Conservation (phyloP, 2,797 vertebrate species). For the Fundulus diaphanus region DNA sequence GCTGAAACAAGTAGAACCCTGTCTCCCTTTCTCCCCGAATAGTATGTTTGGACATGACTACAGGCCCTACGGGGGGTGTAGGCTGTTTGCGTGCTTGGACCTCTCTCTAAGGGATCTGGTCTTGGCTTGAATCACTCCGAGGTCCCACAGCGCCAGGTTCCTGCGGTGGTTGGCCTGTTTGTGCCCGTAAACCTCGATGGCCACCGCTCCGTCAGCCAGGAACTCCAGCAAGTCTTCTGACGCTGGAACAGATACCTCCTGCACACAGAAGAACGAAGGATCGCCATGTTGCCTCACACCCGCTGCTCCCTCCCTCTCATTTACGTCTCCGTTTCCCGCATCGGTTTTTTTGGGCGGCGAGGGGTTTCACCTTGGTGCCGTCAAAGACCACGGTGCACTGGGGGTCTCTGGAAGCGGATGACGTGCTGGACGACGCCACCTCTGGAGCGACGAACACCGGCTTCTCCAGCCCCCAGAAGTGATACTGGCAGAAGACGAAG, state of each 20-base stretch:
- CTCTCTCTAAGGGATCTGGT: slow-evolving; percentile 94
- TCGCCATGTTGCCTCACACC: background rate
- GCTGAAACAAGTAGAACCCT: background rate
- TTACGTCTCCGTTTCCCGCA: background rate
- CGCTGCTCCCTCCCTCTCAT: background rate
- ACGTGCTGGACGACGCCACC: slow-evolving; percentile 81
- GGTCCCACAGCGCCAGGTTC: slow-evolving; percentile 93
- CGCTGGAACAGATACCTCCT: slow-evolving; percentile 89
- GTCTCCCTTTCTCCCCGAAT: background rate
- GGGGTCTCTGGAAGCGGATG: slow-evolving; percentile 85
- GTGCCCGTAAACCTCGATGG: slow-evolving; percentile 94
- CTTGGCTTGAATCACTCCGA: slow-evolving; percentile 96
- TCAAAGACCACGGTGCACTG: slow-evolving; percentile 96
- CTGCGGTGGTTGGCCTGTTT: slow-evolving; percentile 89
- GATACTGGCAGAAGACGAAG: slow-evolving; percentile 96
- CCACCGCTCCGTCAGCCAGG: slow-evolving; percentile 90
- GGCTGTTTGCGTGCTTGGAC: slow-evolving; percentile 64
- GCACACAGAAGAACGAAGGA: background rate
- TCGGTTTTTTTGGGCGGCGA: background rate
- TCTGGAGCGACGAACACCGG: slow-evolving; percentile 87
- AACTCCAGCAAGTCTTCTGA: slow-evolving; percentile 95
- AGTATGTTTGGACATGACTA: too few species aligned
- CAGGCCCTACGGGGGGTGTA: background rate
- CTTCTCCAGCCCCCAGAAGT: slow-evolving; percentile 90
- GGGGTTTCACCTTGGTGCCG: slow-evolving; percentile 82